Evolutionary conservation across 1,140 invertebrate genomes (phyloP).

Genomic region (Lutraria rhynchaena): DNA sequence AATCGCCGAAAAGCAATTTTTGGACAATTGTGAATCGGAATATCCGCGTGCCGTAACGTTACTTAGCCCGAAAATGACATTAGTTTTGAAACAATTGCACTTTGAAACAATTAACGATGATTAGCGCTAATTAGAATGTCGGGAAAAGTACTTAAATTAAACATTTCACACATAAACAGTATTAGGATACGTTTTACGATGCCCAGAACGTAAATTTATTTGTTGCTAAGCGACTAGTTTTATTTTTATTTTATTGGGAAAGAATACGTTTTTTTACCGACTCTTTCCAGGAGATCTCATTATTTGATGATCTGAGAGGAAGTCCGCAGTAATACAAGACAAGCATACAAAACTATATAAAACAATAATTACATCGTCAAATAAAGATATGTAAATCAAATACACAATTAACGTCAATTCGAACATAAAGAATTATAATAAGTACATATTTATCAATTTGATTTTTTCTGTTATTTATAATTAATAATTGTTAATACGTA

Average conservation of each 20-base stretch:
- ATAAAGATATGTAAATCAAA: too few relatives aligned
- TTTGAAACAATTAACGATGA: slow-evolving; percentile 42
- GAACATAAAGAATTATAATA: too few relatives aligned
- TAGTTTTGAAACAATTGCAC: slow-evolving; percentile 39
- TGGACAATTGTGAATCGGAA: slow-evolving; percentile 11
- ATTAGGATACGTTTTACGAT: slow-evolving; percentile 49
- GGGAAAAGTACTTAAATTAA: slow-evolving; percentile 24
- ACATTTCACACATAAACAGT: slow-evolving; percentile 51
- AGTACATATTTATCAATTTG: too few relatives aligned
- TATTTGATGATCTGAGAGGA: too few relatives aligned
- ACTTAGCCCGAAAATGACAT: not conserved
- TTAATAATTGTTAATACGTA: too few relatives aligned
- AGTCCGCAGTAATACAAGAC: too few relatives aligned
- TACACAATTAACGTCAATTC: too few relatives aligned
- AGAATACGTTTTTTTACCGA: slow-evolving; percentile 51
- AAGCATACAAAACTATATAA: too few relatives aligned
- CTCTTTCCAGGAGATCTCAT: slow-evolving; percentile 27
- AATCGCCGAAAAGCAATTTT: slow-evolving; percentile 39
- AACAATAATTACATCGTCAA: too few relatives aligned
- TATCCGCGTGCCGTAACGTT: slow-evolving; percentile 21
- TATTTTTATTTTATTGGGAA: slow-evolving; percentile 60
- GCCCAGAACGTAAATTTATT: slow-evolving; percentile 31
- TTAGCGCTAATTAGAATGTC: slow-evolving; percentile 39
- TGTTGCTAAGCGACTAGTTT: slow-evolving; percentile 45
- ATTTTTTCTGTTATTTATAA: too few relatives aligned